Base-by-base conservation (phyloP, 2,888 invertebrate species). In the Siphlonurus alternatus region DNA sequence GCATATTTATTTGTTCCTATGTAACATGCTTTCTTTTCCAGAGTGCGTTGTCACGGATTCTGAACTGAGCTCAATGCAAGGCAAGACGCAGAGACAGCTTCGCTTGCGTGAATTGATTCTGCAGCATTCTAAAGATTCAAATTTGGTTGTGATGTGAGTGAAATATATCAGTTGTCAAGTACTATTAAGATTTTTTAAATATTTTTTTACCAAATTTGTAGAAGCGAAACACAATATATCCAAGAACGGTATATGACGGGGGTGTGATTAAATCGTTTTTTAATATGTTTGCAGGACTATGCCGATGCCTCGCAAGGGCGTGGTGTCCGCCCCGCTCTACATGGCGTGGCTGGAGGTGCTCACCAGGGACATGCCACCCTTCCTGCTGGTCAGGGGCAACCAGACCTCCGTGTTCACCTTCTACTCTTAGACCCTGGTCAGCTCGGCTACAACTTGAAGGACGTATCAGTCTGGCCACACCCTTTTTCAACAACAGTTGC, bases 301-400 rank as follows among this genome's bases (percentile, higher is more conserved):
- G 67, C 96, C 96, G 25, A 92, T 96, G 86, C 95, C 96, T 1
- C 82, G 93, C 69, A 93, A 85, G 80, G 92, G 89, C 59, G 88
- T 88, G 0, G 88, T 94, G 64, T 91, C 94, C 1, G 90, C 95
- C 1, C 87, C 92, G 0, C 79, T 97, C 62, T 97, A 96, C 78
- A 91, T 96, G 92, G 89, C 93, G 15, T 98, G 97, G 97, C 76
- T 98, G 71, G 97, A 97, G 78, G 84, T 88, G 71, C 79, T 98
- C 70, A 93, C 94, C 25, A 83, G 82, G 68, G 89, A 89, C 74
- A 83, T 97, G 78, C 95, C 94, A 53, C 95, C 97, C 0, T 87
- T 92, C 73, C 80, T 96, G 63, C 80, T 93, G 70, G 86, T 91
- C 61, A 80, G 92, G 69, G 92, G 92, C 63, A 93, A 93, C 76